Conservation (phyloP, 2,797 vertebrate genomes). For the Sciurus vulgaris region DNA sequence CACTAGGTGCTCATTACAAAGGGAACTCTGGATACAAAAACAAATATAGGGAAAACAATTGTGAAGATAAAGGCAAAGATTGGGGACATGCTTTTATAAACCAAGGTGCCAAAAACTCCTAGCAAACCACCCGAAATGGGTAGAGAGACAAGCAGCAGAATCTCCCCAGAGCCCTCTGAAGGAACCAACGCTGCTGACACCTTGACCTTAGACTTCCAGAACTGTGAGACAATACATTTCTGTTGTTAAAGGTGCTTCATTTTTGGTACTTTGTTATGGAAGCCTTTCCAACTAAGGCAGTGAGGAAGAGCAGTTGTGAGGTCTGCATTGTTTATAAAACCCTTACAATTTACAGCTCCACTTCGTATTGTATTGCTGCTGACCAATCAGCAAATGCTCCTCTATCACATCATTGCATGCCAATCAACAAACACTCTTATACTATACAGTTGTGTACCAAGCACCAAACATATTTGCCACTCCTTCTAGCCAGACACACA, state of each 20-base stretch:
- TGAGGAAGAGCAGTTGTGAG: background rate
- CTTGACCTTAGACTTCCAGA: background rate
- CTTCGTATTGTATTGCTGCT: too few species aligned
- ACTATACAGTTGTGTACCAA: background rate
- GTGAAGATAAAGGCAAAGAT: background rate
- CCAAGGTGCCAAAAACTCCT: too few species aligned
- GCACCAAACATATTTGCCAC: background rate
- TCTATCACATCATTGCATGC: rapidly evolving
- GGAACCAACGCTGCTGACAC: background rate
- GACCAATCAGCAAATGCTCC: background rate
- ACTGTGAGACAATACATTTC: background rate
- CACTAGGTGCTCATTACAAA: background rate
- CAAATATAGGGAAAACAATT: background rate
- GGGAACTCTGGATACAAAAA: background rate
- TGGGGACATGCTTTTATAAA: background rate
- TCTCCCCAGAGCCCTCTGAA: background rate
- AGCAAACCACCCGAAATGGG: background rate
- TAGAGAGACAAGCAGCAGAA: background rate
- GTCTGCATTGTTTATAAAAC: rapidly evolving
- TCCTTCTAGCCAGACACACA: background rate
- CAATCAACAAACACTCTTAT: background rate
- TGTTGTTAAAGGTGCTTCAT: background rate
- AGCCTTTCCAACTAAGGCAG: background rate
- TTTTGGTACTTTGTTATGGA: background rate
- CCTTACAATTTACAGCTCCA: background rate